Conservation (phyloP, 2,888 invertebrate species). For the Aspidiotus destructor region DNA sequence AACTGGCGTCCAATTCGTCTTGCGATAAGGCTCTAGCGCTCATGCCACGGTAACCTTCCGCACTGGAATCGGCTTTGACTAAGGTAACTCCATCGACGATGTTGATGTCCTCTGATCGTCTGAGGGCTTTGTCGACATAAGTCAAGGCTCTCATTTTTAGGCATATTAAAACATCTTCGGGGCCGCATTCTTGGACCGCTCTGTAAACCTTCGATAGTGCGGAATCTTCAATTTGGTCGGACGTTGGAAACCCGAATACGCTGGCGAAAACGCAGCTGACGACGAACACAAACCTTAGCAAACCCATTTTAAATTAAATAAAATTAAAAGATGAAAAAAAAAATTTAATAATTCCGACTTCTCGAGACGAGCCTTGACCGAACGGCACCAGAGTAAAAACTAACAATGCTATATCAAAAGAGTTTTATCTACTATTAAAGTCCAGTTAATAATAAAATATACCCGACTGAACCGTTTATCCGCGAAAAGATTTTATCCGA, state of each 20-base stretch:
- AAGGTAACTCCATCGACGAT: conserved; percentile 45
- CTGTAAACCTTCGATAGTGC: conserved; percentile 53
- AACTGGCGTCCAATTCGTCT: conserved; percentile 45
- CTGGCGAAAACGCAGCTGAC: conserved; percentile 28
- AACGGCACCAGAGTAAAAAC: conserved; percentile 30
- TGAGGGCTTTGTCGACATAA: conserved; percentile 55
- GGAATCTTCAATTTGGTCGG: conserved; percentile 35
- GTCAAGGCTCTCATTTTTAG: conserved; percentile 64
- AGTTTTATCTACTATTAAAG: conserved; percentile 31
- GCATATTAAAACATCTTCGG: conserved; percentile 58
- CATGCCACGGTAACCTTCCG: conserved; percentile 39
- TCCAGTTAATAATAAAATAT: conserved; percentile 27
- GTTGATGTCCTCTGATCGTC: conserved; percentile 45
- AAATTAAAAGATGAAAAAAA: conserved; percentile 3
- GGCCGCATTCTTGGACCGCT: conserved; percentile 61
- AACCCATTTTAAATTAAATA: conserved; percentile 16
- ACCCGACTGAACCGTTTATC: conserved; percentile 27
- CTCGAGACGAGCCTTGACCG: conserved; percentile 22
- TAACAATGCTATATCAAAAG: conserved; percentile 25
- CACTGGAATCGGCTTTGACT: conserved; percentile 45
- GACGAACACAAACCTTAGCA: conserved; percentile 27
- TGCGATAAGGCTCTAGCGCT: conserved; percentile 40
- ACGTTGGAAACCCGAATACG: conserved; percentile 29
- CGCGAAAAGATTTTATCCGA: conserved; percentile 26
- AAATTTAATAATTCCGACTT: background rate